Evolutionary conservation across 2,888 invertebrate genomes (phyloP), one percentile per base, ranked within the genome.

Genomic region (Catocala nupta): DNA sequence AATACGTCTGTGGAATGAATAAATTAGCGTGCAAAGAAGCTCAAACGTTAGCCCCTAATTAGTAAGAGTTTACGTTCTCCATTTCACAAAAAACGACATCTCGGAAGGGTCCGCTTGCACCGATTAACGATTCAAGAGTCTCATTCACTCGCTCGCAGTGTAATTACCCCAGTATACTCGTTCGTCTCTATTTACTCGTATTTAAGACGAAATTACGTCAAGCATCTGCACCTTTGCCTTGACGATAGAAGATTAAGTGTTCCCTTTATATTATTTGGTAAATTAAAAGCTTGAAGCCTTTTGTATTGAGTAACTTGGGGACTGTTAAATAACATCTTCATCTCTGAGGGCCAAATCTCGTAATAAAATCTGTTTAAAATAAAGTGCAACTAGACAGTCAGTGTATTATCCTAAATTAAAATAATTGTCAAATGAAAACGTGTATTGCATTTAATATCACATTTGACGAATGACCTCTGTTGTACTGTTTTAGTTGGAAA

Each of bases 51-150:
- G 79, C 82, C 85, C 88, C 89, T 90, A 90, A 90, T 85, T 77
- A 78, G 71, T 61, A 70, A 78, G 80, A 75, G 81, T 82, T 82
- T 68, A 80, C 78, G 78, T 75, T 79, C 81, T 80, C 72, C 71
- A 70, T 79, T 78, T 80, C 77, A 81, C 64, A 74, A 68, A 75
- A 59, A 87, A 83, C 83, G 80, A 83, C 83, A 77, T 78, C 68
- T 60, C 44, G 12, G 52, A 52, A 78, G 77, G 77, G 74, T 71
- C 63, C 85, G 86, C 85, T 83, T 86, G 81, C 80, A 76, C 64
- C 85, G 86, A 90, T 91, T 91, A 90, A 84, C 81, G 82, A 90
- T 90, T 91, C 87, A 90, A 90, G 88, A 87, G 84, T 80, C 55
- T 65, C 54, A 65, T 74, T 68, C 42, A 12, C 78, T 72, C 50